phyloP scores from a whole-genome alignment of 2,113 vertebrate genomes.

The Galeopterus variegatus region DNA sequence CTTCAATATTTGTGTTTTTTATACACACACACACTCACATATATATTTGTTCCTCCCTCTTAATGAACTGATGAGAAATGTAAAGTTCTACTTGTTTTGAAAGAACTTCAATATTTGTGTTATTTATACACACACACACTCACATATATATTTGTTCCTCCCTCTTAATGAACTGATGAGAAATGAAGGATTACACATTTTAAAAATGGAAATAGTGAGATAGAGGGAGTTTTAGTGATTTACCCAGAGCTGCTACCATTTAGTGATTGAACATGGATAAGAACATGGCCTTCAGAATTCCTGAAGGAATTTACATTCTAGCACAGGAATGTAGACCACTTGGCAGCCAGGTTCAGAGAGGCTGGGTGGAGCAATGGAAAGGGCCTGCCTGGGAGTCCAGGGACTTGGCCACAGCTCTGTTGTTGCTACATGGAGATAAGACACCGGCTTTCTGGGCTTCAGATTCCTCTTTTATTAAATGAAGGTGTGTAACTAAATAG shows the following conservation, averaged over 20 bases:
- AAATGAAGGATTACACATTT: neutral
- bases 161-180: neutral
- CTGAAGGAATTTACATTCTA: no score
- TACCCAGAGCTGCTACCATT: neutral
- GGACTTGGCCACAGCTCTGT: neutral
- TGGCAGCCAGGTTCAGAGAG: neutral
- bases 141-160: neutral
- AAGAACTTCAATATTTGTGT: no score
- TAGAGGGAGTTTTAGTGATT: neutral
- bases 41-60: neutral
- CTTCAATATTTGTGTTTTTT: no score
- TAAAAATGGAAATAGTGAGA: neutral
- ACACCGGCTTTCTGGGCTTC: neutral
- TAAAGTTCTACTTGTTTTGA: neutral
- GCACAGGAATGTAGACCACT: fast-evolving
- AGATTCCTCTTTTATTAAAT: constrained; percentile 33
- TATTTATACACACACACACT: fast-evolving
- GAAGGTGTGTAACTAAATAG: neutral
- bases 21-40: fast-evolving
- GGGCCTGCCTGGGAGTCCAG: neutral
- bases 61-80: neutral
- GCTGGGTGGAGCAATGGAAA: neutral
- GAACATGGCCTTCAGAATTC: neutral
- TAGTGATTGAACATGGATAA: neutral
- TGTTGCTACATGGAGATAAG: neutral